phyloP scores from a whole-genome alignment of 2,888 invertebrate species.

The Aradus depressus region DNA sequence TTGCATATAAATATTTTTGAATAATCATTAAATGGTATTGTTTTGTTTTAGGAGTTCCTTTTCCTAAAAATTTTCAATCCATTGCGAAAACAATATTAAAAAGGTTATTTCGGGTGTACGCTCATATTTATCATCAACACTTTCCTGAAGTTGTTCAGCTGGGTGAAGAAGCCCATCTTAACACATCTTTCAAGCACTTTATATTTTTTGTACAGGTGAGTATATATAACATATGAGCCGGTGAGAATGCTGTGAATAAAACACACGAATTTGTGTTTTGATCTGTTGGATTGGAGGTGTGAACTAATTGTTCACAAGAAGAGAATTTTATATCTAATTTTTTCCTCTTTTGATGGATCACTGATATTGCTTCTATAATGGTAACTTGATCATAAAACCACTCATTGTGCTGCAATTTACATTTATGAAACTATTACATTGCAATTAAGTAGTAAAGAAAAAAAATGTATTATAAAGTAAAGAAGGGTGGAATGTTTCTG shows the following conservation, averaged over 20 bases:
- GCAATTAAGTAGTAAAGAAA: too few relatives aligned
- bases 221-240: not conserved
- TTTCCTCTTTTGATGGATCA: too few relatives aligned
- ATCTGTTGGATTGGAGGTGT: conserved; percentile 1
- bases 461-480: too few relatives aligned
- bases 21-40: not conserved
- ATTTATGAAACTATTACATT: too few relatives aligned
- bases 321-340: too few relatives aligned
- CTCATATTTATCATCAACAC: conserved; percentile 99
- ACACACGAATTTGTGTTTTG: not conserved
- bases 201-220: conserved; percentile 88
- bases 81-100: conserved; percentile 98
- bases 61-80: conserved; percentile 91
- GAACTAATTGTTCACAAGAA: conserved; percentile 4
- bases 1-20: not conserved
- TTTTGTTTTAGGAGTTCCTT: conserved; percentile 68
- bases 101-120: conserved; percentile 95
- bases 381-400: too few relatives aligned
- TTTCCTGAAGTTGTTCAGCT: conserved; percentile 95
- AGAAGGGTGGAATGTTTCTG: too few relatives aligned
- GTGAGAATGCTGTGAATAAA: not conserved
- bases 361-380: too few relatives aligned
- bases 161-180: conserved; percentile 96
- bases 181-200: conserved; percentile 99
- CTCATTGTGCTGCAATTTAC: too few relatives aligned